phyloP scores from a whole-genome alignment of 2,797 vertebrate species.

The Eulemur mongoz region DNA sequence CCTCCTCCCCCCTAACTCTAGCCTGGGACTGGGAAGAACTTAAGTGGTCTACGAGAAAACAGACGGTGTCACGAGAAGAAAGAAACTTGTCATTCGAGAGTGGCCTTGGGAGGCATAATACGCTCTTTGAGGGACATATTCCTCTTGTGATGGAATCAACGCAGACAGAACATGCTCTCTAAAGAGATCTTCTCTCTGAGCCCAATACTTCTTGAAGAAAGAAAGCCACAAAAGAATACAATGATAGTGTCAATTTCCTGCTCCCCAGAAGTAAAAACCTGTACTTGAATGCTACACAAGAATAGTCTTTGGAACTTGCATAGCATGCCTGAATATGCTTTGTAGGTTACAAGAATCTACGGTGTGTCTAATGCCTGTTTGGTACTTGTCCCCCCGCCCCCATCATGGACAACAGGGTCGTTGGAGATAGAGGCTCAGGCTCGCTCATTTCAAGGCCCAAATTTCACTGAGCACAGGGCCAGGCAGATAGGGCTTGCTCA shows the following conservation, averaged over 20 bases:
- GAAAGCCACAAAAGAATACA: background rate
- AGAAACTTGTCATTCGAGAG: fast-evolving
- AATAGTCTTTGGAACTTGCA: no score
- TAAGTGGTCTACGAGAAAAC: background rate
- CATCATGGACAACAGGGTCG: background rate
- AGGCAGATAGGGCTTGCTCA: fast-evolving
- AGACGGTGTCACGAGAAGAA: background rate
- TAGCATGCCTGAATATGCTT: background rate
- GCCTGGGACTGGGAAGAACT: background rate
- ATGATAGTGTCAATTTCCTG: background rate
- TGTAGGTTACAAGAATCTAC: background rate
- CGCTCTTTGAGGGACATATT: background rate
- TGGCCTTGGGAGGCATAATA: fast-evolving
- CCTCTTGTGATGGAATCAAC: background rate
- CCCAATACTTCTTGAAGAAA: background rate
- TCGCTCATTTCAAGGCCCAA: background rate
- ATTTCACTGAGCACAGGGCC: background rate
- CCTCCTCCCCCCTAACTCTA: background rate
- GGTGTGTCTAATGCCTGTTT: background rate
- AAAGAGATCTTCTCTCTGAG: background rate
- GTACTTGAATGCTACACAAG: background rate
- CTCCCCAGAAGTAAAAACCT: background rate
- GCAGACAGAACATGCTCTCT: background rate
- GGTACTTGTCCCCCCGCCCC: background rate
- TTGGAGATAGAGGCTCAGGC: background rate